phyloP scores from a whole-genome alignment of 2,113 vertebrate genomes.

The Toxostoma redivivum region DNA sequence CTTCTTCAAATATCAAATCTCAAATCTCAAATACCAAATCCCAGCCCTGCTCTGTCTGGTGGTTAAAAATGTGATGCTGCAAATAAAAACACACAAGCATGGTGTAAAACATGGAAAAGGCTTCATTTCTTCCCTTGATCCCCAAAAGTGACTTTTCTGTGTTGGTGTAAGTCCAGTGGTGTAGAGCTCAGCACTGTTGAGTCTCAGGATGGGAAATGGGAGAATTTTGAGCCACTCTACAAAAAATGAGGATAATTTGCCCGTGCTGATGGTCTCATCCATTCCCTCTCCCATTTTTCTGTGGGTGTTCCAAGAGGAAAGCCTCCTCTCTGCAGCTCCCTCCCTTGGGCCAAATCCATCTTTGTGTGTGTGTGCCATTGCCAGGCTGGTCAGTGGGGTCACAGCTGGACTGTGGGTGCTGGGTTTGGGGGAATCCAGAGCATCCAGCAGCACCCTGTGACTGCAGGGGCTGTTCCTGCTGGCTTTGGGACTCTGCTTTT shows the following conservation, averaged over 20 bases:
- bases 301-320: not conserved
- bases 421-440: not conserved
- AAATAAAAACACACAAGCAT: not conserved
- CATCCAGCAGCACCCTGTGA: not conserved
- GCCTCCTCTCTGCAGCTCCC: not conserved
- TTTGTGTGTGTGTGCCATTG: not conserved
- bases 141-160: not conserved
- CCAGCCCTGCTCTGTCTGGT: not conserved
- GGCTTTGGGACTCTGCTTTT: not conserved
- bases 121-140: not conserved
- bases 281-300: not conserved
- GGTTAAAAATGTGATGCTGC: not conserved
- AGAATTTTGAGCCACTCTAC: not conserved
- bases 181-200: fast-evolving
- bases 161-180: fast-evolving
- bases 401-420: not conserved
- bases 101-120: not conserved
- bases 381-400: not conserved
- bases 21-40: not conserved
- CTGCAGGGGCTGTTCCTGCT: not conserved
- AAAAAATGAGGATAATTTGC: not conserved
- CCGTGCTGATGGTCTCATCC: not conserved
- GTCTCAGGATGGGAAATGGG: not conserved
- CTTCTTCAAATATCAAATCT: not conserved
- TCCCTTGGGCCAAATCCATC: not conserved